These are phyloP conservation scores for Lepidostoma basale DNA, from an alignment of 1,140 invertebrate species.

Conservation along the genomic window DNA sequence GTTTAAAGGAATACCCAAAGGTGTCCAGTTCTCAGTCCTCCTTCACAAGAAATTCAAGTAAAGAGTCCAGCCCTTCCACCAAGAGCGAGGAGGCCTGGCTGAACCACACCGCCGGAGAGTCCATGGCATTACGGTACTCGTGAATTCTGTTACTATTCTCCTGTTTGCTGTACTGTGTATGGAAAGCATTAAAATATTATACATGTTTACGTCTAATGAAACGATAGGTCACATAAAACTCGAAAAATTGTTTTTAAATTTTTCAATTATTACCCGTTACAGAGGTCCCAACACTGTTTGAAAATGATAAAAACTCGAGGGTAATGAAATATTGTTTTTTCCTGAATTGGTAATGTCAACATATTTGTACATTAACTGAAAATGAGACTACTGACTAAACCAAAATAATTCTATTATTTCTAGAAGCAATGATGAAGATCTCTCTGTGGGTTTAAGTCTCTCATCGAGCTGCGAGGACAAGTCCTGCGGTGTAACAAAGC, in stretches of 20 bases:
- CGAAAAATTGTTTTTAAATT: no score
- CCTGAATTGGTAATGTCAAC: no score
- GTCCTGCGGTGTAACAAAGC: slow-evolving; percentile 27
- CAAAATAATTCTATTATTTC: slow-evolving; percentile 15
- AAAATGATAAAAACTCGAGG: no score
- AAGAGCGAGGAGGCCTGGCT: slow-evolving; percentile 58
- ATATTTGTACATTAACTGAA: no score
- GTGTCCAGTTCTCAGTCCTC: slow-evolving; percentile 54
- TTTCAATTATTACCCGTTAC: no score
- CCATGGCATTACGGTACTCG: slow-evolving; percentile 57
- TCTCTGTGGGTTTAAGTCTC: slow-evolving; percentile 57
- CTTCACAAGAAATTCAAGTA: slow-evolving; percentile 53
- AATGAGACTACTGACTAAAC: neutral
- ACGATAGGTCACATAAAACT: no score
- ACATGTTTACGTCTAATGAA: no score
- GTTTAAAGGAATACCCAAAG: slow-evolving; percentile 54
- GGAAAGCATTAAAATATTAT: no score
- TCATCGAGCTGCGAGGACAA: slow-evolving; percentile 56
- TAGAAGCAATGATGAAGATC: slow-evolving; percentile 60
- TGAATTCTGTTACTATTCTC: neutral
- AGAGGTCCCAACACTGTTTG: no score
- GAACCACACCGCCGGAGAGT: slow-evolving; percentile 55
- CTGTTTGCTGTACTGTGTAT: no score
- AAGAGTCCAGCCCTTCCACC: slow-evolving; percentile 60
- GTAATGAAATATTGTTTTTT: no score